phyloP scores from a whole-genome alignment of 2,888 invertebrate genomes.

The Mythimna ferrago region DNA sequence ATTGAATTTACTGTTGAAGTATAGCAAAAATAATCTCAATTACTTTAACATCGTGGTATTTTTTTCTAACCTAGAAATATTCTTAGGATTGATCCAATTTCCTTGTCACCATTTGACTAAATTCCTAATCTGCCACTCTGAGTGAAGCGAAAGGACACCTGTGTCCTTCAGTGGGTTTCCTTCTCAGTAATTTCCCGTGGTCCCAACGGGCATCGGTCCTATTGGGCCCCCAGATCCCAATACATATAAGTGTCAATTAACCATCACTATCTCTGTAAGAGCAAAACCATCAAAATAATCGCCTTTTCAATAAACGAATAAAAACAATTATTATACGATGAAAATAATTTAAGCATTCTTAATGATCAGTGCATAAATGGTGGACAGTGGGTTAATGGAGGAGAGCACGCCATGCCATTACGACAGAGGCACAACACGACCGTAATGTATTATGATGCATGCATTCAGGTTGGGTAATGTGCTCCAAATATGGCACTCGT shows the following conservation, averaged over 20 bases:
- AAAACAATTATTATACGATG: constrained; percentile 44
- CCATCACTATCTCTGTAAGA: constrained; percentile 18
- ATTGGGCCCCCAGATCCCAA: background rate
- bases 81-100: too few relatives aligned
- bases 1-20: too few relatives aligned
- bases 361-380: constrained; percentile 55
- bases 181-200: too few relatives aligned
- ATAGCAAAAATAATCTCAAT: too few relatives aligned
- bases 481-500: constrained; percentile 69
- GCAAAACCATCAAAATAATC: constrained; percentile 35
- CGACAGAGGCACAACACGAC: constrained; percentile 36
- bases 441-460: constrained; percentile 72
- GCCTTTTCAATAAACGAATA: constrained; percentile 36
- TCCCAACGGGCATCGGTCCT: background rate
- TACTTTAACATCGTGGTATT: too few relatives aligned
- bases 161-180: too few relatives aligned
- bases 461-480: constrained; percentile 67
- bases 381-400: constrained; percentile 46
- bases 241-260: constrained; percentile 46
- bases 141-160: too few relatives aligned
- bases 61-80: too few relatives aligned
- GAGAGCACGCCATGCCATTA: constrained; percentile 52
- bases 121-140: too few relatives aligned
- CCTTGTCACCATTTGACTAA: too few relatives aligned
- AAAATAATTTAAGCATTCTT: constrained; percentile 54